Evolutionary conservation across 2,113 vertebrate genomes (phyloP), one percentile per base, ranked within the genome.

Genomic region (Gadus macrocephalus): DNA sequence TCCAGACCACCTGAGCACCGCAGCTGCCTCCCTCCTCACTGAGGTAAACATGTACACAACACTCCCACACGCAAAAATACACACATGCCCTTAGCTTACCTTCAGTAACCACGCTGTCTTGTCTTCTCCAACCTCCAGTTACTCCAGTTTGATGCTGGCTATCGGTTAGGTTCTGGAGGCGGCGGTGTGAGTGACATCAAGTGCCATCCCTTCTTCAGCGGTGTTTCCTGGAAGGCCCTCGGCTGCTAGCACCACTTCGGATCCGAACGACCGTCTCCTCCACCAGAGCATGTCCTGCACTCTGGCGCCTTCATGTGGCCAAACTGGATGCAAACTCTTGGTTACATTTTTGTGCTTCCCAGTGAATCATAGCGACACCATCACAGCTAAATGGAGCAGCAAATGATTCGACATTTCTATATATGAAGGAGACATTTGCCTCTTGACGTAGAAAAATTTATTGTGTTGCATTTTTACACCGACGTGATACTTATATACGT

Each of bases 161-260:
- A 49, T 64, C 95, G 97, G 20, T 67, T 99, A 85, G 95, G 96
- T 4, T 90, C 90, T 1, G 93, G 94, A 78, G 91, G 89, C 15
- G 93, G 91, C 0, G 96, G 96, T 0, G 89, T 94, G 53, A 84
- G 88, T 0, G 94, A 93, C 85, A 95, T 99, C 78, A 98, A 97
- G 86, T 93, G 94, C 69, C 97, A 99, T 64, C 92, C 95, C 3
- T 99, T 98, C 87, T 99, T 99, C 88, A 93, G 87, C 53, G 73
- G 86, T 0, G 65, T 98, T 71, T 93, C 91, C 0, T 99, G 96
- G 97, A 93, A 88, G 80, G 92, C 91, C 62, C 86, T 99, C 82
- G 84, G 81, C 74, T 93, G 92, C 76, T 96, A 93, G 77, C 20
- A 28, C 58, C 20, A 28, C 58, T 20, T 9, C 11, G 8, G 42